A percentile compares a stretch with the other conserved stretches of the same genome.
Evolutionary conservation across 2,888 invertebrate genomes (phyloP).

Genomic region (Nemotelus pantherinus): DNA sequence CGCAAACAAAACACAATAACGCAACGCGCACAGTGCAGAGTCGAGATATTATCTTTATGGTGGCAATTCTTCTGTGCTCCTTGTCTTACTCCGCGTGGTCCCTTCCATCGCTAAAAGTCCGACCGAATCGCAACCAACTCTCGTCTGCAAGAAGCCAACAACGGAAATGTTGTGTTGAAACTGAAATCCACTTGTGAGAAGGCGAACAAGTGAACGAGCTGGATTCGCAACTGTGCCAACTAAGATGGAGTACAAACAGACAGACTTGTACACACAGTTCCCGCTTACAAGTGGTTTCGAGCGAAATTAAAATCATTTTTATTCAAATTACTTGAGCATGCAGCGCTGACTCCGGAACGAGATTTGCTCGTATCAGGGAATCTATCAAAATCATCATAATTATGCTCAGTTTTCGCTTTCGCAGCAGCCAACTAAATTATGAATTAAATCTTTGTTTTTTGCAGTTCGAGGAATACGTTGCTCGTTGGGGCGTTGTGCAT

Average conservation of each 20-base stretch:
- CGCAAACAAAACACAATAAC: neutral
- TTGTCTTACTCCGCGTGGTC: neutral
- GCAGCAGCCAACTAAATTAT: neutral
- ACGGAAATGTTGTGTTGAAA: neutral
- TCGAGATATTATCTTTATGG: constrained; percentile 31
- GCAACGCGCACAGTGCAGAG: neutral
- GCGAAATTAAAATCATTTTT: constrained; percentile 21
- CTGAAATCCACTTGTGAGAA: constrained; percentile 23
- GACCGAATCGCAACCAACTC: neutral
- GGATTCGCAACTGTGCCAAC: constrained; percentile 11
- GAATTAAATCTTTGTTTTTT: neutral
- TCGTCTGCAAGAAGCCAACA: neutral
- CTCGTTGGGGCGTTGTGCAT: too few species aligned
- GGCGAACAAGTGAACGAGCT: neutral
- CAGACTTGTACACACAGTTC: neutral
- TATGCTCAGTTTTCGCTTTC: neutral
- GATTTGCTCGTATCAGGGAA: neutral
- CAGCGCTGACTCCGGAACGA: neutral
- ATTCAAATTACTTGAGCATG: constrained; percentile 25
- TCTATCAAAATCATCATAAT: neutral
- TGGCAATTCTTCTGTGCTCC: neutral
- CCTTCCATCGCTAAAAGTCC: neutral
- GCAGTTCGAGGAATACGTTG: too few species aligned
- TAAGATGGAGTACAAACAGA: constrained; percentile 6
- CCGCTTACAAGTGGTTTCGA: constrained; percentile 4